Conservation (phyloP, 1,140 invertebrate genomes). For the Heterodera schachtii region DNA sequence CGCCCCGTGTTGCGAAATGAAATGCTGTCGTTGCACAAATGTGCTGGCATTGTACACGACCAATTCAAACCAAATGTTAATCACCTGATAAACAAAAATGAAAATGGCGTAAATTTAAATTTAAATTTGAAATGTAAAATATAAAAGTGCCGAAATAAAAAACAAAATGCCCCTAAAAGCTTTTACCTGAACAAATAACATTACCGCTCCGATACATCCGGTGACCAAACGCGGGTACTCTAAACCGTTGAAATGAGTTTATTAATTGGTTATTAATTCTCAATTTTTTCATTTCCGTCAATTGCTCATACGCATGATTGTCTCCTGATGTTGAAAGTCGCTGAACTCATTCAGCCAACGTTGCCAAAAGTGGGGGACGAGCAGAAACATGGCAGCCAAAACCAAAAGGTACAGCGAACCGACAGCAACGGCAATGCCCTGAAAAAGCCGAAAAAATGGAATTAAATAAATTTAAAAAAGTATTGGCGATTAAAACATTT, state of each 20-base stretch:
- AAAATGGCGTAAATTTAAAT: too few relatives aligned
- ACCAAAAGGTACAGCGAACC: conserved; percentile 23
- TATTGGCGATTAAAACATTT: neutral
- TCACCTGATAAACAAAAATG: neutral
- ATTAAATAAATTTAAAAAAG: neutral
- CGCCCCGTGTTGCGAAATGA: neutral
- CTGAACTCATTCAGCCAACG: conserved; percentile 16
- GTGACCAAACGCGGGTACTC: conserved; percentile 24
- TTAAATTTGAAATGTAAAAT: too few relatives aligned
- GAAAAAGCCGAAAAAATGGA: neutral
- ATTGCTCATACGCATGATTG: neutral
- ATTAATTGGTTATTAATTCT: neutral
- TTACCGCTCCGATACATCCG: conserved; percentile 9
- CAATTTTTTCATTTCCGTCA: neutral
- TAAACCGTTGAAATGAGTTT: neutral
- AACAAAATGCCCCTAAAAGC: neutral
- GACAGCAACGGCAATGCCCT: conserved; percentile 23
- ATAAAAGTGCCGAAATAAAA: too few relatives aligned
- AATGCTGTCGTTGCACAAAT: conserved; percentile 15
- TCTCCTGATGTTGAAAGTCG: conserved; percentile 20
- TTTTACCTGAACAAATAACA: conserved; percentile 14
- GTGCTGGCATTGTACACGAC: conserved; percentile 24
- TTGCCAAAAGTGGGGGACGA: conserved; percentile 27
- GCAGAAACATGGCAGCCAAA: conserved; percentile 14
- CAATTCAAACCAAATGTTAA: conserved; percentile 33